Conservation (phyloP, 2,888 invertebrate species). For the Xestoiulus laeticollis region DNA sequence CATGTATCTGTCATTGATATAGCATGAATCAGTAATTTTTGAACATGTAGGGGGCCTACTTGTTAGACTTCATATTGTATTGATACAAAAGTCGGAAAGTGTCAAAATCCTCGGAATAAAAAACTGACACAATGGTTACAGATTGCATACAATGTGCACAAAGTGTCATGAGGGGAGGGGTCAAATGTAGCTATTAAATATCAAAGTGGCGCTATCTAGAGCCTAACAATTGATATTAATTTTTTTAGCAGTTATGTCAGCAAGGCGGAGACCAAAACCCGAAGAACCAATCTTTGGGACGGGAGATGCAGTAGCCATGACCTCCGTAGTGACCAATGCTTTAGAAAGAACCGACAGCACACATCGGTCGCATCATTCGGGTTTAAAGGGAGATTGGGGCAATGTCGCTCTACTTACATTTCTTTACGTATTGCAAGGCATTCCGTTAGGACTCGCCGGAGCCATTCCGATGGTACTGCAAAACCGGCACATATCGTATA, state of each 20-base stretch:
- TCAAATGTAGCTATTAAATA: too few species aligned
- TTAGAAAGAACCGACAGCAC: background rate
- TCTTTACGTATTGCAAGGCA: constrained; percentile 87
- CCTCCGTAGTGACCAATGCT: background rate
- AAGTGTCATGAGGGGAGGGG: too few species aligned
- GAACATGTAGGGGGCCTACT: too few species aligned
- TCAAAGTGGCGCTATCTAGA: too few species aligned
- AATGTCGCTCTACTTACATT: constrained; percentile 90
- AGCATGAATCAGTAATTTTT: too few species aligned
- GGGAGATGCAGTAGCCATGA: background rate
- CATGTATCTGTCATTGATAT: too few species aligned
- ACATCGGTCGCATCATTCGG: background rate
- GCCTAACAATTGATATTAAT: background rate
- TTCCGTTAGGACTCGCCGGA: constrained; percentile 90
- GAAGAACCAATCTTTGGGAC: background rate
- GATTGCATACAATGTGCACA: background rate
- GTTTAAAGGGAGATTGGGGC: constrained; percentile 60
- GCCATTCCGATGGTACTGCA: constrained; percentile 96
- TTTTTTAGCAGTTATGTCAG: constrained; percentile 4
- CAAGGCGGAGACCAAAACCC: background rate
- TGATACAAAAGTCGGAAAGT: too few species aligned
- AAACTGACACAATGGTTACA: too few species aligned
- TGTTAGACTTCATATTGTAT: too few species aligned
- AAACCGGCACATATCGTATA: constrained; percentile 85
- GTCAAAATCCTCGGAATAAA: too few species aligned